phyloP scores from a whole-genome alignment of 2,888 invertebrate genomes.

The Eustalomyia histrio region DNA sequence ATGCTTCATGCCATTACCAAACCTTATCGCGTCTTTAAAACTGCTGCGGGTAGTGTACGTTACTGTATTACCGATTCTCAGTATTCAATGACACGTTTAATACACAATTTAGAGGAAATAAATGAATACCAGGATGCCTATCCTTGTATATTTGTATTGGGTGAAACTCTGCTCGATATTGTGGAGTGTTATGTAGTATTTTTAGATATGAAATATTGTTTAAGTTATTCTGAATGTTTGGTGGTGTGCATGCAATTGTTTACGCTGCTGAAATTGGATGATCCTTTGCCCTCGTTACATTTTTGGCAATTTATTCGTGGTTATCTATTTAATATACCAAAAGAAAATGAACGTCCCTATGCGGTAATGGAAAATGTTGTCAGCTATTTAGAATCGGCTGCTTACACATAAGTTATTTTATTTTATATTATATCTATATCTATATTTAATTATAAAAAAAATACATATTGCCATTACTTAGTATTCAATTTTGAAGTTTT shows the following conservation, averaged over 20 bases:
- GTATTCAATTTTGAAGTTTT: not conserved
- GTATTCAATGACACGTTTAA: constrained; percentile 26
- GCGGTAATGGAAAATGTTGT: constrained; percentile 45
- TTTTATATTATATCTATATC: not conserved
- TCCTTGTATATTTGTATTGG: constrained; percentile 53
- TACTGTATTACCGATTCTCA: constrained; percentile 51
- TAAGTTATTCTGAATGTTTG: constrained; percentile 38
- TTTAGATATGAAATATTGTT: constrained; percentile 39
- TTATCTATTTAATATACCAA: constrained; percentile 44
- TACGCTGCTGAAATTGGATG: constrained; percentile 35
- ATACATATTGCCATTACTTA: not conserved
- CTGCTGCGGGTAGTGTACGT: constrained; percentile 24
- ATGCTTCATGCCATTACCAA: constrained; percentile 51
- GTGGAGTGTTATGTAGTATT: constrained; percentile 37
- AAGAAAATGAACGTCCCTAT: constrained; percentile 10
- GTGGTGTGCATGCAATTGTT: constrained; percentile 42
- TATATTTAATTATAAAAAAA: not conserved
- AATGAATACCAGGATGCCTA: constrained; percentile 18
- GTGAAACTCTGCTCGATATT: constrained; percentile 26
- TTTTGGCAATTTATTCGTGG: constrained; percentile 54
- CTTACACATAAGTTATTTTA: not conserved
- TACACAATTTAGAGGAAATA: constrained; percentile 22
- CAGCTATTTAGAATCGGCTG: constrained; percentile 36
- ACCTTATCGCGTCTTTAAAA: constrained; percentile 37
- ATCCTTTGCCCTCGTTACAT: constrained; percentile 38